These are phyloP conservation scores for Bombus balteatus DNA, from an alignment of 1,140 invertebrate species.

Conservation along the genomic window DNA sequence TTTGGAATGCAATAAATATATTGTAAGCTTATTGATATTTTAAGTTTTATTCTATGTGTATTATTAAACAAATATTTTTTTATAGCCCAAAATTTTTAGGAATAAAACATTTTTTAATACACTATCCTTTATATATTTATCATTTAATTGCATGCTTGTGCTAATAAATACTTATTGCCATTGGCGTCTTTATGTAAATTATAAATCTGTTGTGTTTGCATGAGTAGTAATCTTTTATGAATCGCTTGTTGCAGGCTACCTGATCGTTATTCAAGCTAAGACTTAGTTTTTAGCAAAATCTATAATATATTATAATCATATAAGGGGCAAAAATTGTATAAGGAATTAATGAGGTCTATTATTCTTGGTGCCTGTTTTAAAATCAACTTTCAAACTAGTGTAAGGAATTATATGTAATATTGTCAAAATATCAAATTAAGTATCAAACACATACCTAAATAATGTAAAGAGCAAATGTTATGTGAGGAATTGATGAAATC, in stretches of 20 bases:
- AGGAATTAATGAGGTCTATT: conserved; percentile 56
- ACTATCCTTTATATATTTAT: conserved; percentile 19
- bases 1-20: not conserved
- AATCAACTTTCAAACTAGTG: conserved; percentile 59
- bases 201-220: conserved; percentile 64
- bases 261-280: conserved; percentile 74
- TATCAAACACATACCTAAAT: conserved; percentile 49
- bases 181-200: conserved; percentile 27
- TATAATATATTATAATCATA: conserved; percentile 64
- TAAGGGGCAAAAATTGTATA: conserved; percentile 73
- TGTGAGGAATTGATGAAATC: conserved; percentile 53
- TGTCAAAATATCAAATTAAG: conserved; percentile 24
- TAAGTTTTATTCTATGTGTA: not conserved
- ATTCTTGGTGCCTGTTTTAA: conserved; percentile 57
- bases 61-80: not conserved
- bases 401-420: conserved; percentile 55
- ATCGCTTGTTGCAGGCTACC: conserved; percentile 74
- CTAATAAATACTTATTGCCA: conserved; percentile 32
- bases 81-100: not conserved
- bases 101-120: not conserved
- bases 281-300: conserved; percentile 67
- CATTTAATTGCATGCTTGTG: conserved; percentile 58
- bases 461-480: conserved; percentile 68
- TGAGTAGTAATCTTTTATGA: conserved; percentile 78
- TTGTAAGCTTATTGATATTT: conserved; percentile 12